phyloP scores from a whole-genome alignment of 2,888 invertebrate species.

The Xestia c-nigrum region DNA sequence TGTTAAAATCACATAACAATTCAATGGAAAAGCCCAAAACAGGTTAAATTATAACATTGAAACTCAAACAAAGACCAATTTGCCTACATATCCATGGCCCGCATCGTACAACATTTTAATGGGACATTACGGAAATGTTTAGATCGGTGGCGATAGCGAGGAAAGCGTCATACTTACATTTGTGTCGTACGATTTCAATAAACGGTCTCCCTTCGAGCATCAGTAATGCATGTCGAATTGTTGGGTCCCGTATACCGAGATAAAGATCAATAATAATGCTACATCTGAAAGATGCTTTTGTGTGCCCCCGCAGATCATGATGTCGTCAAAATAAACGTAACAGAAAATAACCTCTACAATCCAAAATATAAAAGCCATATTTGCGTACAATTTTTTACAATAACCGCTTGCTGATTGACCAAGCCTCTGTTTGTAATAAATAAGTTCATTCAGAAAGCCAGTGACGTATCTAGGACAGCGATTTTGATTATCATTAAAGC shows the following conservation, averaged over 20 bases:
- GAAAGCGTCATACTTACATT: conserved; percentile 73
- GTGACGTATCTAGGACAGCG: conserved; percentile 69
- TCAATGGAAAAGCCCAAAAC: neutral
- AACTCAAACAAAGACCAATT: conserved; percentile 57
- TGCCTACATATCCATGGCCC: conserved; percentile 66
- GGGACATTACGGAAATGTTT: conserved; percentile 68
- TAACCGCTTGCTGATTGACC: conserved; percentile 64
- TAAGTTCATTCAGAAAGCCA: conserved; percentile 61
- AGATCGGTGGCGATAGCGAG: conserved; percentile 68
- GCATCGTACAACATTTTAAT: conserved; percentile 74
- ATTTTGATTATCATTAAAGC: conserved; percentile 67
- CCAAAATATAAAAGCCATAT: conserved; percentile 32
- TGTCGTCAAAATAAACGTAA: conserved; percentile 32
- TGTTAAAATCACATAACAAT: conserved; percentile 14
- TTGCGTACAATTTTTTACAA: conserved; percentile 25
- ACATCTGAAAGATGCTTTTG: conserved; percentile 71
- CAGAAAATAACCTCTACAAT: conserved; percentile 42
- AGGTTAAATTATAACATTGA: conserved; percentile 12
- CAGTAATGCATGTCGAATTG: conserved; percentile 89
- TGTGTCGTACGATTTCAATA: conserved; percentile 87
- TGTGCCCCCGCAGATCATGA: conserved; percentile 55
- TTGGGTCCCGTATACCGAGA: conserved; percentile 75
- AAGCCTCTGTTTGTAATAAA: conserved; percentile 63
- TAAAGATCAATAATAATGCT: conserved; percentile 81
- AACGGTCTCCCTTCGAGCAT: conserved; percentile 83